Evolutionary conservation across 2,113 vertebrate species (phyloP).

Genomic region (Platysteira castanea): DNA sequence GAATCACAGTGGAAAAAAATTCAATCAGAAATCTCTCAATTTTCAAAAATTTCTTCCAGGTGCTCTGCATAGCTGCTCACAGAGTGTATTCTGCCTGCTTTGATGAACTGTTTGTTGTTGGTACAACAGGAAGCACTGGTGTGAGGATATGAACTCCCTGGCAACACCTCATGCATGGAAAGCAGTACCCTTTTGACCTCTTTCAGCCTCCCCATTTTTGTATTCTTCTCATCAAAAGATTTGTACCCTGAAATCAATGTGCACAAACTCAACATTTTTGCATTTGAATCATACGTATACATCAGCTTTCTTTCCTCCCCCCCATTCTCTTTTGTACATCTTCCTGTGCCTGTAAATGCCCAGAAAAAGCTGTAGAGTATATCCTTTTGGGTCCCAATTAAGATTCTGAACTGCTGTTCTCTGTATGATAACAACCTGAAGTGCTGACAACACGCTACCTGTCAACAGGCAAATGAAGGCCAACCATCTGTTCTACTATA

Average conservation of each 20-base stretch:
- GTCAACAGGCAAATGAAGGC: constrained; percentile 89
- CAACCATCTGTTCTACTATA: constrained; percentile 88
- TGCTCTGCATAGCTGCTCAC: background rate
- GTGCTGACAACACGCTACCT: constrained; percentile 90
- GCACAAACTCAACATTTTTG: background rate
- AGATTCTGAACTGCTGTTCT: constrained; percentile 89
- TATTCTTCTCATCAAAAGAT: background rate
- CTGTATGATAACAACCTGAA: constrained; percentile 84
- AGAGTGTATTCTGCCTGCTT: background rate
- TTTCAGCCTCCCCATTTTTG: background rate
- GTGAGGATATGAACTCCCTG: background rate
- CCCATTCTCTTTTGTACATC: constrained; percentile 29
- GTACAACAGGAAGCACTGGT: background rate
- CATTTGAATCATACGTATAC: background rate
- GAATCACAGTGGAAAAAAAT: background rate
- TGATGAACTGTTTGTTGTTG: background rate
- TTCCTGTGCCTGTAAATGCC: constrained; percentile 59
- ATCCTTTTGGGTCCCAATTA: constrained; percentile 96
- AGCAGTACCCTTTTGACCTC: background rate
- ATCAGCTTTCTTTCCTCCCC: background rate
- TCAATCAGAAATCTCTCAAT: background rate
- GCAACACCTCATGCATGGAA: background rate
- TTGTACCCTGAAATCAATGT: background rate
- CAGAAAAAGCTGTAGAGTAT: constrained; percentile 61
- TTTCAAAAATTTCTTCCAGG: background rate